Conservation (phyloP, 2,888 invertebrate genomes). For the Pseudeuparius sepicola region DNA sequence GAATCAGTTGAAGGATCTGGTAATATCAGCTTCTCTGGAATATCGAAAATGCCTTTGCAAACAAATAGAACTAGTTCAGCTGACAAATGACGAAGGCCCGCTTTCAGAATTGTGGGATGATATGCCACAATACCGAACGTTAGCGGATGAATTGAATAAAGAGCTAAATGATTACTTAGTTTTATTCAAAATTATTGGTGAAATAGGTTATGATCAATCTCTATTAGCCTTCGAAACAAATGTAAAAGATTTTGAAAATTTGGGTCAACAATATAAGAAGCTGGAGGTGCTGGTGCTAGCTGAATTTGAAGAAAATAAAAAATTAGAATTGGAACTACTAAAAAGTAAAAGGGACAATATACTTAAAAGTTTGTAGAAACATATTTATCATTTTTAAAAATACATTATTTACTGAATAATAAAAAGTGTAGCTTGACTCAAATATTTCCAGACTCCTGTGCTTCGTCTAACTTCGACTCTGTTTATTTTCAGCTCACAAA, state of each 20-base stretch:
- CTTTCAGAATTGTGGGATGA: slow-evolving; percentile 33
- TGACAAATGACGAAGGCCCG: slow-evolving; percentile 28
- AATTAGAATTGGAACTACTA: slow-evolving; percentile 31
- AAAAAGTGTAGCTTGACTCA: no score
- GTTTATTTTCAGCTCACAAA: no score
- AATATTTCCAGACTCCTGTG: no score
- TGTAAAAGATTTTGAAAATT: slow-evolving; percentile 16
- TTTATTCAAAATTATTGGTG: slow-evolving; percentile 32
- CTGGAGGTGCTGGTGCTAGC: slow-evolving; percentile 28
- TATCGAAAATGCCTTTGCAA: slow-evolving; percentile 33
- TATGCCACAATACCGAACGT: slow-evolving; percentile 30
- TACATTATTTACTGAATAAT: no score
- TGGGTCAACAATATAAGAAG: slow-evolving; percentile 25
- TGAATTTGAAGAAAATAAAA: slow-evolving; percentile 31
- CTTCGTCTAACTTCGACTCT: no score
- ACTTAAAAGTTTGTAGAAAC: background rate
- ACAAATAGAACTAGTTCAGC: slow-evolving; percentile 34
- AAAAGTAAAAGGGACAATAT: slow-evolving; percentile 30
- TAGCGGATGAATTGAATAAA: slow-evolving; percentile 31
- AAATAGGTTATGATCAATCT: slow-evolving; percentile 30
- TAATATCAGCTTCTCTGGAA: slow-evolving; percentile 31
- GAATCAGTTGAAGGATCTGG: slow-evolving; percentile 30
- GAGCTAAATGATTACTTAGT: slow-evolving; percentile 33
- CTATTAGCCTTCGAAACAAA: slow-evolving; percentile 16
- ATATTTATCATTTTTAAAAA: slow-evolving; percentile 6